phyloP scores from a whole-genome alignment of 2,113 vertebrate species.

The Myanophis thanlyinensis region DNA sequence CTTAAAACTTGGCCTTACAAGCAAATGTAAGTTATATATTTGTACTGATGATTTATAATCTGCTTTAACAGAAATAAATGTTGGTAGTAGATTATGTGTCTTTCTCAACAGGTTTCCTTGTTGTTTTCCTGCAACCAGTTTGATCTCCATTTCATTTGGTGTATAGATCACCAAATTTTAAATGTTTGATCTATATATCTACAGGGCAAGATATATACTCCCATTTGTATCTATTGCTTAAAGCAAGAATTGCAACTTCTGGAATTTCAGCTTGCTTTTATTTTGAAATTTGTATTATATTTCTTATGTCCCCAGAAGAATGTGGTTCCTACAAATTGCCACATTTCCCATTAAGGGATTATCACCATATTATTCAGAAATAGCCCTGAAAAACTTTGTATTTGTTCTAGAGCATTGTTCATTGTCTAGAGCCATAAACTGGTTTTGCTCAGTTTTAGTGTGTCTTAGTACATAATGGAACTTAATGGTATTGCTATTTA shows the following conservation, averaged over 20 bases:
- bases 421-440: neutral
- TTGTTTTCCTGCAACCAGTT: neutral
- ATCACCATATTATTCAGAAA: neutral
- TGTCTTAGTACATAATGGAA: neutral
- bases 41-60: slow-evolving; percentile 87
- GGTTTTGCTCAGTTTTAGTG: neutral
- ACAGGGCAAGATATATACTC: neutral
- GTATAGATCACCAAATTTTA: neutral
- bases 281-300: neutral
- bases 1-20: slow-evolving; percentile 81
- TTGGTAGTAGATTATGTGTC: slow-evolving; percentile 75
- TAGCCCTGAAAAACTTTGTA: neutral
- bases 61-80: slow-evolving; percentile 88
- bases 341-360: neutral
- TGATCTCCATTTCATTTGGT: neutral
- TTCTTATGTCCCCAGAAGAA: neutral
- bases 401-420: neutral
- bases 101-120: slow-evolving; percentile 42
- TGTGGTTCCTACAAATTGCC: neutral
- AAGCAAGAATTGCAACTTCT: neutral
- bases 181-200: neutral
- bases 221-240: neutral
- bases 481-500: neutral
- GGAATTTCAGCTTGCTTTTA: neutral
- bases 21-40: slow-evolving; percentile 86